Evolutionary conservation across 2,113 vertebrate species (phyloP).

Genomic region (Dendrocopos noguchii): DNA sequence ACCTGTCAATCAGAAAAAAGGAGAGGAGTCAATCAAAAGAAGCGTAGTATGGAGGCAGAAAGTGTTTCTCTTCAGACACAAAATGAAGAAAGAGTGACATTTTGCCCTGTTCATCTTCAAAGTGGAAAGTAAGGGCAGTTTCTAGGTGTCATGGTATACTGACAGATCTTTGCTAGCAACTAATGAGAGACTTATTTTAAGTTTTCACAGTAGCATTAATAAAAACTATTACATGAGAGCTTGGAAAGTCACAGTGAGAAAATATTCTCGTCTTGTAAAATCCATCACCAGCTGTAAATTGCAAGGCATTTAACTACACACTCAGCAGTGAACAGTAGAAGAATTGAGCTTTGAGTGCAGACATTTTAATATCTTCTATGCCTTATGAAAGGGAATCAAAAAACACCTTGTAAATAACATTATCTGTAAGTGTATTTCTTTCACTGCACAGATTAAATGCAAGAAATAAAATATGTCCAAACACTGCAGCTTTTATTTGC

Average conservation of each 20-base stretch:
- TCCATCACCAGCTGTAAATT: constrained; percentile 6
- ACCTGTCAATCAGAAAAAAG: constrained; percentile 22
- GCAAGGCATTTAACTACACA: neutral
- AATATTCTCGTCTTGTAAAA: constrained; percentile 3
- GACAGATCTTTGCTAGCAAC: neutral
- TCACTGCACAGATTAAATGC: neutral
- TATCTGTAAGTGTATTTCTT: neutral
- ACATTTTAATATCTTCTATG: neutral
- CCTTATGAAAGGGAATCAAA: neutral
- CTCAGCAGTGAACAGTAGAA: neutral
- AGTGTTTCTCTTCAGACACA: neutral
- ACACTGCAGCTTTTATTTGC: neutral
- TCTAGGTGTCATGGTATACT: neutral
- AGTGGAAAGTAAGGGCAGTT: neutral
- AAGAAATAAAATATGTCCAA: neutral
- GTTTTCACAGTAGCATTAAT: neutral
- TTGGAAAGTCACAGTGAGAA: neutral
- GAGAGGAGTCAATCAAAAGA: constrained; percentile 20
- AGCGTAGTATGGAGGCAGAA: neutral
- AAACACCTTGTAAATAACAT: neutral
- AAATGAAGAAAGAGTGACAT: neutral
- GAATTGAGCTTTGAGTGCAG: neutral
- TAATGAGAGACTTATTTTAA: constrained; percentile 2
- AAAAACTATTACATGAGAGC: constrained; percentile 5
- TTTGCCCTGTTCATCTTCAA: neutral